These are phyloP conservation scores for Cyphotilapia sp. DNA, from an alignment of 2,113 vertebrate genomes.

Conservation along the genomic window DNA sequence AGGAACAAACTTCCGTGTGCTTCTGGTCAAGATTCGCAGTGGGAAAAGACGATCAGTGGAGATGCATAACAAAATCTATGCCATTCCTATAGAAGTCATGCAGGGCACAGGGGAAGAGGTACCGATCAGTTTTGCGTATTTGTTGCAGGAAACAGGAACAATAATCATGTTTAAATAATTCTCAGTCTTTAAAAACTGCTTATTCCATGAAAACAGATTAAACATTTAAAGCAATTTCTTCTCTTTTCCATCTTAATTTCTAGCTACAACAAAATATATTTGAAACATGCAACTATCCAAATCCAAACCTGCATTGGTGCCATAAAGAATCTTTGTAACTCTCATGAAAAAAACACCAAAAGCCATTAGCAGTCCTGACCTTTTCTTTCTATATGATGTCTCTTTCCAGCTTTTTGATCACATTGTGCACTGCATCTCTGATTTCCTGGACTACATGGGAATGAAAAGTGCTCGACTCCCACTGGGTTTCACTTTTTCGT, in stretches of 20 bases:
- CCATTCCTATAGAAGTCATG: constrained; percentile 93
- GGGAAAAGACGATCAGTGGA: constrained; percentile 90
- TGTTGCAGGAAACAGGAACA: neutral
- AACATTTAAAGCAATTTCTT: neutral
- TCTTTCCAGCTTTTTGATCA: constrained; percentile 90
- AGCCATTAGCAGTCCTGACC: neutral
- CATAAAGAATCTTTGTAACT: neutral
- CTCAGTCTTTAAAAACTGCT: neutral
- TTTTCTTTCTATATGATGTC: neutral
- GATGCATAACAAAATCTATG: constrained; percentile 99
- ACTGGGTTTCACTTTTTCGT: constrained; percentile 96
- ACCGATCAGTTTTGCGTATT: neutral
- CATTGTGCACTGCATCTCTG: constrained; percentile 96
- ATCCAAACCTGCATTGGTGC: neutral
- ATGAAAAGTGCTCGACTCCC: constrained; percentile 95
- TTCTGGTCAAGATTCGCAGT: constrained; percentile 94
- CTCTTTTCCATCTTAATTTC: neutral
- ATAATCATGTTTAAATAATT: neutral
- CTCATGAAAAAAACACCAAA: neutral
- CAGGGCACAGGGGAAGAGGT: constrained; percentile 97
- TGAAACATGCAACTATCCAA: neutral
- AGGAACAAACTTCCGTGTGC: constrained; percentile 94
- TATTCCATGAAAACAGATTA: neutral
- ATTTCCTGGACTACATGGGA: constrained; percentile 99
- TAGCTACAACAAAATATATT: neutral